Base-by-base conservation (phyloP, 2,888 invertebrate genomes). In the Scaptomyza flava region DNA sequence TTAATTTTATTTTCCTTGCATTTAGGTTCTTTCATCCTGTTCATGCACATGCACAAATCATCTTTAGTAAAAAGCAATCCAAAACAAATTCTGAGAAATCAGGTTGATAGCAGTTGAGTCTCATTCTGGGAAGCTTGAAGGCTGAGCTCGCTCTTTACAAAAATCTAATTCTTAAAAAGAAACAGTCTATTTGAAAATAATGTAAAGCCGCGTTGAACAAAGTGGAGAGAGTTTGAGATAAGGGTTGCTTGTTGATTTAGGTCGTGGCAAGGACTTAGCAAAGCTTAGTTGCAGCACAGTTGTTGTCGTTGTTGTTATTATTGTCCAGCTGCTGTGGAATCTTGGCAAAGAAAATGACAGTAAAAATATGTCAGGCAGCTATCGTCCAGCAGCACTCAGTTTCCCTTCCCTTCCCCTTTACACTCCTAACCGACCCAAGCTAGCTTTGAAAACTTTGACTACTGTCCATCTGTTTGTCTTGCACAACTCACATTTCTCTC, bases 211-310 rank as follows among this genome's bases (percentile, higher is more conserved):
- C 48, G 12, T 9, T 17, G 6, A 41, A 17, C 48, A 33, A 17
- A 48, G 12, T 17, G 9, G 27, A 23, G 3, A n/a, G 27, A 14
- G 14, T 2, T 1, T 33, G 36, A 9, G n/a, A 20, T 6, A 4
- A 27, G 27, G 50, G 42, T 52, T 58, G 60, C 60, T 38, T 77
- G 71, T 74, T 82, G 87, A 83, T 82, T 81, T 86, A 87, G 87
- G 81, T 86, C 78, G 70, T 60, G 68, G 84, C 84, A 66, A 78
- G 81, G 81, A 86, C 82, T 82, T 84, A 77, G 77, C 70, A 38
- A 50, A 73, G 81, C 81, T 83, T 80, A 77, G 70, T 72, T 69
- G 45, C 5, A 27, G 45, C 5, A 27, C 27, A 48, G 14, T 57
- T 67, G 54, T 58, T 36, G 23, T 20, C 34, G 46, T 50, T 68